Percentiles rank a stretch among this genome's conserved stretches.
phyloP scores from a whole-genome alignment of 2,888 invertebrate genomes.

The Volucella inflata region DNA sequence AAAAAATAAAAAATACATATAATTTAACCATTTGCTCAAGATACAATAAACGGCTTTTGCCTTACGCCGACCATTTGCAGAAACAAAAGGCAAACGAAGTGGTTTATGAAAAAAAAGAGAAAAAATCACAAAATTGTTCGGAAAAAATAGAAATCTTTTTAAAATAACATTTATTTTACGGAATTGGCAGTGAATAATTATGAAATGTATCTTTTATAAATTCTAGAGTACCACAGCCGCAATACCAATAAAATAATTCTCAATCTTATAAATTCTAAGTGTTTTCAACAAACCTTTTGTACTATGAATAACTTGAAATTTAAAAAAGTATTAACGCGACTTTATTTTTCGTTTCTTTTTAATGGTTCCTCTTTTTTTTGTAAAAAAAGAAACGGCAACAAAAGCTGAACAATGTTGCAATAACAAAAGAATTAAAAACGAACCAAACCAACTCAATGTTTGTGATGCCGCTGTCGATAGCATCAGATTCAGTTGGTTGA shows the following conservation, averaged over 20 bases:
- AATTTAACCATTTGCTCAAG: constrained; percentile 7
- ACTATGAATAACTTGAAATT: neutral
- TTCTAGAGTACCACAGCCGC: neutral
- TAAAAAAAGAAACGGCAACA: neutral
- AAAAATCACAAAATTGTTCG: neutral
- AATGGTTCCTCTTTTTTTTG: neutral
- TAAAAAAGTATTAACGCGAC: neutral
- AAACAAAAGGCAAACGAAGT: constrained; percentile 13
- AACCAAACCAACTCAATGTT: constrained; percentile 48
- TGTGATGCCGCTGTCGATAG: constrained; percentile 40
- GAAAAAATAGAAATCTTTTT: neutral
- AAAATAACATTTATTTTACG: neutral
- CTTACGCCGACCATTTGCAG: constrained; percentile 1
- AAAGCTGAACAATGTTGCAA: constrained; percentile 25
- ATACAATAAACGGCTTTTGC: constrained; percentile 19
- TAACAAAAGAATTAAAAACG: constrained; percentile 36
- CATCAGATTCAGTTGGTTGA: neutral
- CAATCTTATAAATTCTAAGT: constrained; percentile 6
- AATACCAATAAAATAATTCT: neutral
- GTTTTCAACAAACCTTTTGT: constrained; percentile 41
- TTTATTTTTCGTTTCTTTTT: neutral
- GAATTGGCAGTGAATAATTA: too few relatives aligned
- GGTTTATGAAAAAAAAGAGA: neutral
- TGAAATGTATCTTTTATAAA: too few relatives aligned
- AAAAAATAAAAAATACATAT: constrained; percentile 8